phyloP scores from a whole-genome alignment of 2,888 invertebrate genomes.

The Cremastobaeus sp. region DNA sequence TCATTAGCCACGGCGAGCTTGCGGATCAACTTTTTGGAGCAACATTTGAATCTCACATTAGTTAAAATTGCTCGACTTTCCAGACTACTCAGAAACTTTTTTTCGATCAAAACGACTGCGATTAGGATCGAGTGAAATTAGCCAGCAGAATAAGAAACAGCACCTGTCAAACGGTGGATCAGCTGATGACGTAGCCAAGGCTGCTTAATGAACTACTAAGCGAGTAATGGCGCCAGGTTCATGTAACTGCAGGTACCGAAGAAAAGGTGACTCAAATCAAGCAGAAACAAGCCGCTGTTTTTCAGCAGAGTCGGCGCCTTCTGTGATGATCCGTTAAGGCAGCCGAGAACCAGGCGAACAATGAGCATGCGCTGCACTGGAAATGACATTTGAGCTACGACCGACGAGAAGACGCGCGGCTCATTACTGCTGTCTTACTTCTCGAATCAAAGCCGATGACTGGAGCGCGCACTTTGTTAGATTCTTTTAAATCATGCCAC shows the following conservation, averaged over 20 bases:
- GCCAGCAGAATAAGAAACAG: conserved; percentile 2
- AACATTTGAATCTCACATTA: conserved; percentile 43
- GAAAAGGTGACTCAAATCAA: conserved; percentile 68
- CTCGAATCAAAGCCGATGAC: conserved; percentile 41
- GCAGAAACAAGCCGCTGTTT: conserved; percentile 67
- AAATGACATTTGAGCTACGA: conserved; percentile 72
- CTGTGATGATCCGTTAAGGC: conserved; percentile 67
- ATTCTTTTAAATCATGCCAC: no score
- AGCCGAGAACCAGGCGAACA: conserved; percentile 66
- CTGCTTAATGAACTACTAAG: conserved; percentile 20
- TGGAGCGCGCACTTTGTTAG: conserved; percentile 33
- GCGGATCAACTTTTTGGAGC: conserved; percentile 39
- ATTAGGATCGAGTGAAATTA: conserved; percentile 16
- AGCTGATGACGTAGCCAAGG: conserved; percentile 13
- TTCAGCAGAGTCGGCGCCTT: conserved; percentile 70
- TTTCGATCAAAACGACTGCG: background rate
- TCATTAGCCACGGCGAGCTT: conserved; percentile 14
- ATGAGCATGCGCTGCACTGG: conserved; percentile 72
- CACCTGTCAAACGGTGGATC: background rate
- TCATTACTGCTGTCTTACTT: conserved; percentile 41
- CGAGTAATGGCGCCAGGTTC: conserved; percentile 31
- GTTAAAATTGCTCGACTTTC: conserved; percentile 16
- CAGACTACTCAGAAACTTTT: background rate
- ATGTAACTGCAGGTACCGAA: conserved; percentile 35
- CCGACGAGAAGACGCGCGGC: conserved; percentile 55